Evolutionary conservation across 2,888 invertebrate species (phyloP), one percentile per base, ranked within the genome.

Genomic region (Ormyrus thymus): DNA sequence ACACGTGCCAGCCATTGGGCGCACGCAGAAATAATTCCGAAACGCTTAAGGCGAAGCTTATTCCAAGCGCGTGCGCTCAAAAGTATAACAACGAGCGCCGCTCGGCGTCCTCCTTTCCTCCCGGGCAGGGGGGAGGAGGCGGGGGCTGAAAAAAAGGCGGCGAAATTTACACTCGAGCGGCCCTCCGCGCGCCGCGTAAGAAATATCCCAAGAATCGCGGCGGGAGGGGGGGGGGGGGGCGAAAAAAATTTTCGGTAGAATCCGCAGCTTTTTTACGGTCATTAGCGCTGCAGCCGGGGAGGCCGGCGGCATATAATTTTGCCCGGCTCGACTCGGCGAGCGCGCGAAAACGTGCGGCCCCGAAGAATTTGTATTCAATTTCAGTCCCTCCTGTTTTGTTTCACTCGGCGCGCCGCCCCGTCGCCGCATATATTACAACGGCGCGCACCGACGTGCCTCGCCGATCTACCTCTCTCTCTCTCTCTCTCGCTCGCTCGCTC

Each of bases 291-390:
- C 29, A 29, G 29, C 29, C n/a, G 3, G 29, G 29, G 29, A 29
- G 29, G 29, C 29, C 29, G 29, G 29, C 29, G 29, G 29, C 29
- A 4, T 29, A 29, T 29, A 29, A 29, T 29, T 29, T 29, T 29
- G 29, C 29, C 29, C 29, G 29, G 29, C 29, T 29, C 29, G 29
- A 29, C 3, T 29, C 29, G 29, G 29, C 29, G 29, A 29, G 29
- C 29, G 29, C 6, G 75, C 79, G 71, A 69, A 62, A 64, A 7
- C 56, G 13, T 48, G 70, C 75, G 81, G 84, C 13, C 29, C 13
- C 4, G n/a, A 72, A 72, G 65, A 86, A 86, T 86, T 86, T 86
- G 85, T 86, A 87, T 86, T 87, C 86, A 86, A 87, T 86, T 86
- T 86, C 84, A 81, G 84, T 83, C 48, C 79, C 68, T 76, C 83